phyloP scores from a whole-genome alignment of 2,888 invertebrate genomes.

The Callyntrura sp. region DNA sequence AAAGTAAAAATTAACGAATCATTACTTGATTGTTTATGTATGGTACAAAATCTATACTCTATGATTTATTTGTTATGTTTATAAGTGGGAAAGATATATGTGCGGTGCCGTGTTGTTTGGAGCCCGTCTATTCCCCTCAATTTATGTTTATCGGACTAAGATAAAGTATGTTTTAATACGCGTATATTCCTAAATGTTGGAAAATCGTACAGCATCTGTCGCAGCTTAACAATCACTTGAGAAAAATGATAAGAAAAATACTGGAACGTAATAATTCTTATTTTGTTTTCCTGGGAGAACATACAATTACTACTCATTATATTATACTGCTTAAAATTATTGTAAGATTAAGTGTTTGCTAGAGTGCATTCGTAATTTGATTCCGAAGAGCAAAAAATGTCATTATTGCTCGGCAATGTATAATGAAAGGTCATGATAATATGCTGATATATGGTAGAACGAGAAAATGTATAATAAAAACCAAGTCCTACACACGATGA shows the following conservation, averaged over 20 bases:
- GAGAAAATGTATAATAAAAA: slow-evolving; percentile 11
- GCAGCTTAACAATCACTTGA: slow-evolving; percentile 8
- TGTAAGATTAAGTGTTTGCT: no score
- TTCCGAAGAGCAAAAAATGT: no score
- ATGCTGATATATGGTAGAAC: no score
- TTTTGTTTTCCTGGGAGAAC: slow-evolving; percentile 3
- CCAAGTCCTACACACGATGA: slow-evolving; percentile 10
- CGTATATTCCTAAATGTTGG: no score
- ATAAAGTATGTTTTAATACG: no score
- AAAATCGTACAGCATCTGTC: background rate
- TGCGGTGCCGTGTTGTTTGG: background rate
- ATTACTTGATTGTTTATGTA: slow-evolving; percentile 26
- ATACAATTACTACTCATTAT: background rate
- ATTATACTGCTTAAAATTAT: background rate
- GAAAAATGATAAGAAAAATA: background rate
- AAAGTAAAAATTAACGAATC: background rate
- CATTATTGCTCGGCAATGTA: no score
- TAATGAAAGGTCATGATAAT: background rate
- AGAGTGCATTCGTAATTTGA: no score
- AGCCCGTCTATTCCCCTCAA: slow-evolving; percentile 3
- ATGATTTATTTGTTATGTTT: background rate
- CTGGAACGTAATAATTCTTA: background rate
- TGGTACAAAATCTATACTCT: slow-evolving; percentile 39
- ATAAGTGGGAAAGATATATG: background rate
- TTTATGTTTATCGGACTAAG: slow-evolving; percentile 3